Conservation (phyloP, 2,888 invertebrate genomes). For the Octonoba sinensis region DNA sequence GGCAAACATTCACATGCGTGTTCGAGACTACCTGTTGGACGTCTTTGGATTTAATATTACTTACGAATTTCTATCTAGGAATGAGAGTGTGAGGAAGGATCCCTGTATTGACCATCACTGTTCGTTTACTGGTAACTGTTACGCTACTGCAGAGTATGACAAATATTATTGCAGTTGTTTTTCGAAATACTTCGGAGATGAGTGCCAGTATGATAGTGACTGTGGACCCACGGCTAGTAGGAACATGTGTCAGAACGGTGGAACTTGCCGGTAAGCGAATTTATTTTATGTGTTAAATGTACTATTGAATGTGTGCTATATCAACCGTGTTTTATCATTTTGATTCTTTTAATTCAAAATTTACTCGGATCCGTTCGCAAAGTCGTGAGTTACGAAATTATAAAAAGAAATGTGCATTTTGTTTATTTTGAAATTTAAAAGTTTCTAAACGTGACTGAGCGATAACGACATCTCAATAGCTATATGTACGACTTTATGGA, state of each 20-base stretch:
- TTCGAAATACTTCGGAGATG: slow-evolving; percentile 82
- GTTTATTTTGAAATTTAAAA: too few species aligned
- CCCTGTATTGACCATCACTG: slow-evolving; percentile 84
- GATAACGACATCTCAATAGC: too few species aligned
- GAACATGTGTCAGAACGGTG: slow-evolving; percentile 81
- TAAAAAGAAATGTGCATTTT: too few species aligned
- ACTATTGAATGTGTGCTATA: background rate
- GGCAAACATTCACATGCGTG: slow-evolving; percentile 81
- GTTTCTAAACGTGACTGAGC: too few species aligned
- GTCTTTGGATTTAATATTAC: slow-evolving; percentile 94
- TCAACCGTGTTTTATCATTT: background rate
- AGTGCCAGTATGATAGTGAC: slow-evolving; percentile 85
- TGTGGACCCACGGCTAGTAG: slow-evolving; percentile 79
- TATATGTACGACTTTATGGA: too few species aligned
- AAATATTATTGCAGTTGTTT: slow-evolving; percentile 86
- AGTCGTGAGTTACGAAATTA: too few species aligned
- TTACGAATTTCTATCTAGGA: slow-evolving; percentile 80
- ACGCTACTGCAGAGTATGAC: slow-evolving; percentile 79
- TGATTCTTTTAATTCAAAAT: too few species aligned
- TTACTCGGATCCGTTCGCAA: too few species aligned
- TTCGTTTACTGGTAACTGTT: slow-evolving; percentile 88
- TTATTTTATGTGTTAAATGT: background rate
- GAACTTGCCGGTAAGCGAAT: slow-evolving; percentile 82
- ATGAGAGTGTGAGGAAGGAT: slow-evolving; percentile 66
- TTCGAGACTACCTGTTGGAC: slow-evolving; percentile 83